Percentiles rank a stretch among this genome's conserved stretches.
Conservation (phyloP, 2,797 vertebrate genomes). For the Galago senegalensis region DNA sequence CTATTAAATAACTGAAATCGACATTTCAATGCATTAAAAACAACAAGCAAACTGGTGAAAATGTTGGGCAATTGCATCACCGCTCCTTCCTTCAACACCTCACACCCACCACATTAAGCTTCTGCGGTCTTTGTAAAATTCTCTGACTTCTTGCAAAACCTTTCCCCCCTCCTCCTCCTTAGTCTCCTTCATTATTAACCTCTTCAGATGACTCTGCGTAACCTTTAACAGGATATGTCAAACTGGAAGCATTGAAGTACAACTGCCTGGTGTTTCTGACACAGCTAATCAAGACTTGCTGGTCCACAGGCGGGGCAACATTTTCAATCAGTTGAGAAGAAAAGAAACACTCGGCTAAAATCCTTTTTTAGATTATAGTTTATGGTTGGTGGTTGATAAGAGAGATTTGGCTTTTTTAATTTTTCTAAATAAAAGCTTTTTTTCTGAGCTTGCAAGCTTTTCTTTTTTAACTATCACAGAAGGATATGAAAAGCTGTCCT, state of each 20-base stretch:
- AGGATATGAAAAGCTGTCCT: slow-evolving; percentile 58
- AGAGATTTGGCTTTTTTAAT: slow-evolving; percentile 10
- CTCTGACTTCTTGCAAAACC: not conserved
- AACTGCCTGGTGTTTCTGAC: slow-evolving; percentile 74
- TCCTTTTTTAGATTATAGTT: slow-evolving; percentile 84
- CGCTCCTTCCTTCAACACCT: slow-evolving; percentile 49
- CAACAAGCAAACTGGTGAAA: slow-evolving; percentile 7
- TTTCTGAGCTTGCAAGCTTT: slow-evolving; percentile 73
- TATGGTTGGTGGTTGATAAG: slow-evolving; percentile 81
- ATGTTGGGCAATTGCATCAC: slow-evolving; percentile 26
- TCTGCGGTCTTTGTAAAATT: not conserved
- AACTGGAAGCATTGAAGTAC: slow-evolving; percentile 72
- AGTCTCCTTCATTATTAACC: slow-evolving; percentile 8
- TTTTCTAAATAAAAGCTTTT: slow-evolving; percentile 71
- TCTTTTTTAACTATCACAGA: slow-evolving; percentile 66
- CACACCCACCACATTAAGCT: not conserved
- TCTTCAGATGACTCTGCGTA: slow-evolving; percentile 74
- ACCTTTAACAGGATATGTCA: slow-evolving; percentile 74
- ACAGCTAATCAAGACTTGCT: slow-evolving; percentile 82
- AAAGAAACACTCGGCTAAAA: slow-evolving; percentile 81
- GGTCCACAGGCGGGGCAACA: slow-evolving; percentile 62
- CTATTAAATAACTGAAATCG: slow-evolving; percentile 9
- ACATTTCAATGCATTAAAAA: slow-evolving; percentile 63
- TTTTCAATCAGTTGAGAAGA: slow-evolving; percentile 77
- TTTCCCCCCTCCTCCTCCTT: not conserved